A percentile compares a stretch with the other conserved stretches of the same genome.
phyloP scores from a whole-genome alignment of 2,797 vertebrate genomes.

The Benthosema pterotum region DNA sequence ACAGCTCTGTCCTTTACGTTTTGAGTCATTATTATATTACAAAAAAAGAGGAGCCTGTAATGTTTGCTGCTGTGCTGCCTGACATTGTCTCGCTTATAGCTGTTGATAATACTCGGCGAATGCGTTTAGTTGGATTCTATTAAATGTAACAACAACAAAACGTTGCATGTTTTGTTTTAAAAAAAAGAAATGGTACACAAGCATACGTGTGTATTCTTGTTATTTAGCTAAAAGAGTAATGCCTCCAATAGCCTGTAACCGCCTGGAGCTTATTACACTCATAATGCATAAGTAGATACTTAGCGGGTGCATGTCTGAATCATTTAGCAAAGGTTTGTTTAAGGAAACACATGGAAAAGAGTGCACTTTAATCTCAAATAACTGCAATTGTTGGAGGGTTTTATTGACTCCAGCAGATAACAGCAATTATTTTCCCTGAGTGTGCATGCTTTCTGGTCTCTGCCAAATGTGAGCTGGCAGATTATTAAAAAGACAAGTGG shows the following conservation, averaged over 20 bases:
- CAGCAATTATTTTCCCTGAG: conserved; percentile 80
- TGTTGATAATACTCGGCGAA: conserved; percentile 43
- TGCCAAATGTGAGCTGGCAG: conserved; percentile 81
- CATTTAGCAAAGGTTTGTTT: conserved; percentile 72
- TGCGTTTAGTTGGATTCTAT: conserved; percentile 30
- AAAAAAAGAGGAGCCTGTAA: conserved; percentile 61
- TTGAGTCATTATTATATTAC: conserved; percentile 65
- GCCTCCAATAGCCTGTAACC: conserved; percentile 63
- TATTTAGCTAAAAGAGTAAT: conserved; percentile 67
- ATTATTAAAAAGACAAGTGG: conserved; percentile 82
- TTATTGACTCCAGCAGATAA: conserved; percentile 82
- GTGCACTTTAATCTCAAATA: conserved; percentile 68
- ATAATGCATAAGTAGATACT: conserved; percentile 75
- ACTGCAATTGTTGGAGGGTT: conserved; percentile 71
- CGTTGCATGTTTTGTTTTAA: conserved; percentile 21
- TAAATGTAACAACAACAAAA: conserved; percentile 23
- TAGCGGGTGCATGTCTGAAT: conserved; percentile 72
- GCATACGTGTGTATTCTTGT: conserved; percentile 54
- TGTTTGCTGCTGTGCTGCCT: conserved; percentile 40
- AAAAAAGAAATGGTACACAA: conserved; percentile 37
- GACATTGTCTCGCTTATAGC: conserved; percentile 47
- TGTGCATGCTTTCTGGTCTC: conserved; percentile 72
- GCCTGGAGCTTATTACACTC: conserved; percentile 70
- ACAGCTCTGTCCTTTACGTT: conserved; percentile 71
- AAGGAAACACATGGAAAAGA: conserved; percentile 68